phyloP scores from a whole-genome alignment of 2,113 vertebrate species.

The Euleptes europaea region DNA sequence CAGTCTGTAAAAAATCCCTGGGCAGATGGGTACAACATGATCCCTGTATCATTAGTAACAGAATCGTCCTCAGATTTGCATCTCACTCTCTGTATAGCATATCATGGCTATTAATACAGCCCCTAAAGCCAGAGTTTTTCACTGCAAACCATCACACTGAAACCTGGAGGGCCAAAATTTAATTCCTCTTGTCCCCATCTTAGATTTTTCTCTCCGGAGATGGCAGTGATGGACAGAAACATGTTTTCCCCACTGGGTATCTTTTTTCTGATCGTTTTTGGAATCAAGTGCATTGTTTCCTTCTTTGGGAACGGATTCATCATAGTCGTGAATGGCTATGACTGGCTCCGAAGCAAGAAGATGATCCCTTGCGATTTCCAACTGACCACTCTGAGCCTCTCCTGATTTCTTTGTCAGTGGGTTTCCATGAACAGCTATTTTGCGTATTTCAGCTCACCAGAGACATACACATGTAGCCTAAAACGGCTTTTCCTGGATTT shows the following conservation, averaged over 20 bases:
- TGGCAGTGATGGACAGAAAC: neutral
- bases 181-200: neutral
- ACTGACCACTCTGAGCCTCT: too few relatives aligned
- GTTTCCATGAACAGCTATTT: neutral
- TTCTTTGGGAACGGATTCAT: too few relatives aligned
- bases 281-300: neutral
- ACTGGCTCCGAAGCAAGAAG: too few relatives aligned
- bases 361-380: too few relatives aligned
- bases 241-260: neutral
- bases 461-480: accelerated
- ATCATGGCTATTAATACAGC: too few relatives aligned
- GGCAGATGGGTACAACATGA: neutral
- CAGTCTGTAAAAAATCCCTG: too few relatives aligned
- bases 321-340: too few relatives aligned
- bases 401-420: too few relatives aligned
- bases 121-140: too few relatives aligned
- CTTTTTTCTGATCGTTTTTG: conserved; percentile 15
- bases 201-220: too few relatives aligned
- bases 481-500: neutral
- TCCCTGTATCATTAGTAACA: neutral
- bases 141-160: too few relatives aligned
- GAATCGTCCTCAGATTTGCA: neutral
- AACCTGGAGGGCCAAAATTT: neutral
- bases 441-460: neutral
- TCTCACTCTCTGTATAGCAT: neutral